These are phyloP conservation scores for Periphyllus acericola DNA, from an alignment of 2,888 invertebrate species.

Conservation along the genomic window DNA sequence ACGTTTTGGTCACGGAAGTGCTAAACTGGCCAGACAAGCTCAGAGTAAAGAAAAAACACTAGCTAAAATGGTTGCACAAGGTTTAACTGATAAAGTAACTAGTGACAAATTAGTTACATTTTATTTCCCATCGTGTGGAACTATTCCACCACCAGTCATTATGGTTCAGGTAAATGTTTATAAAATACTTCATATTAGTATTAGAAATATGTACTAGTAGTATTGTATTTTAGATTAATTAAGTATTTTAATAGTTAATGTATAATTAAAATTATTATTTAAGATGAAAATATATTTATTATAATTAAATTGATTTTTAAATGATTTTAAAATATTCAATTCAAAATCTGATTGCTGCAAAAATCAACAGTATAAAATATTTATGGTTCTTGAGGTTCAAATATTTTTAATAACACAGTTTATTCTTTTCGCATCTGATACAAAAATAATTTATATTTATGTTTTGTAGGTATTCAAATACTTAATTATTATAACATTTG, in stretches of 20 bases:
- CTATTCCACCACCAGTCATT: conserved; percentile 97
- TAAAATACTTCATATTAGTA: conserved; percentile 62
- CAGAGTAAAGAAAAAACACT: conserved; percentile 99
- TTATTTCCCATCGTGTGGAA: conserved; percentile 95
- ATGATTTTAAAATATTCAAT: background rate
- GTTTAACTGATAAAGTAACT: conserved; percentile 93
- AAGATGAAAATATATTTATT: too few relatives aligned
- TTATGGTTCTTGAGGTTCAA: too few relatives aligned
- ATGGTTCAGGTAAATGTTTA: conserved; percentile 84
- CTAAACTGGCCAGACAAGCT: conserved; percentile 97
- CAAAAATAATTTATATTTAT: too few relatives aligned
- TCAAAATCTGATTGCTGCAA: too few relatives aligned
- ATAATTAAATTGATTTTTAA: background rate
- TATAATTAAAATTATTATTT: too few relatives aligned
- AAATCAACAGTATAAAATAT: too few relatives aligned
- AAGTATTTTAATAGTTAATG: too few relatives aligned
- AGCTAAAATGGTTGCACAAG: conserved; percentile 99
- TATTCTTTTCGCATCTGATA: too few relatives aligned
- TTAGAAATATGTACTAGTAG: conserved; percentile 4
- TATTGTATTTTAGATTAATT: background rate
- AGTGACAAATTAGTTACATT: conserved; percentile 93
- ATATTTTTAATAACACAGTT: too few relatives aligned
- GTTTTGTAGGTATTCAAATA: background rate
- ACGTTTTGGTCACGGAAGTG: conserved; percentile 98
- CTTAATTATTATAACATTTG: background rate